phyloP scores from a whole-genome alignment of 2,113 vertebrate species.

The Chaenocephalus aceratus region DNA sequence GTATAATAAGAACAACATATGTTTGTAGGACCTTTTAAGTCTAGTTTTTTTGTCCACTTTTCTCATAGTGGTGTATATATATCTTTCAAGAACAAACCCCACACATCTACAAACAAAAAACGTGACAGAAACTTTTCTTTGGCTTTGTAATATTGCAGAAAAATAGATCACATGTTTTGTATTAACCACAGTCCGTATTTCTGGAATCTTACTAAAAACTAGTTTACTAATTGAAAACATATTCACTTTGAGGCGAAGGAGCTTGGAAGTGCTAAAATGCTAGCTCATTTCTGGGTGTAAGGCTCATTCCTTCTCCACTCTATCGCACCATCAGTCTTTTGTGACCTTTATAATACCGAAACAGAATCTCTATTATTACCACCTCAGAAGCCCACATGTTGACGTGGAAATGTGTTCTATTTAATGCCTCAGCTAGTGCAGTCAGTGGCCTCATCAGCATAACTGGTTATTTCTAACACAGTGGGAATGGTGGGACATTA shows the following conservation, averaged over 20 bases:
- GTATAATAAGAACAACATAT: background rate
- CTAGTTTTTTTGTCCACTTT: background rate
- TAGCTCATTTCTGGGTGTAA: no score
- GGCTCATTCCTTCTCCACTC: background rate
- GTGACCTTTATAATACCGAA: background rate
- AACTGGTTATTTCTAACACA: conserved; percentile 24
- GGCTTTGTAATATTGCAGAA: no score
- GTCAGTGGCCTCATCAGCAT: conserved; percentile 36
- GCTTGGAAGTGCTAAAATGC: no score
- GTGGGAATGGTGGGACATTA: conserved; percentile 28
- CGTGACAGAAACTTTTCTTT: background rate
- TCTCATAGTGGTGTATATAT: background rate
- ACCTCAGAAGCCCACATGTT: background rate
- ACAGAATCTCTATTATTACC: conserved; percentile 9
- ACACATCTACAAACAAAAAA: background rate
- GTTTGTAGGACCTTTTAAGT: background rate
- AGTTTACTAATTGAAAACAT: no score
- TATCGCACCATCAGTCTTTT: background rate
- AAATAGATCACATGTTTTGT: no score
- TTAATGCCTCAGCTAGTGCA: conserved; percentile 25
- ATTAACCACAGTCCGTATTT: no score
- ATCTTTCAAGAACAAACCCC: no score
- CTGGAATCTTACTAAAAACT: no score
- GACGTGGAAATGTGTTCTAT: conserved; percentile 4
- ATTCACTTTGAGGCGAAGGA: no score